Conservation (phyloP, 1,140 invertebrate genomes). For the Drosophila mauritiana region DNA sequence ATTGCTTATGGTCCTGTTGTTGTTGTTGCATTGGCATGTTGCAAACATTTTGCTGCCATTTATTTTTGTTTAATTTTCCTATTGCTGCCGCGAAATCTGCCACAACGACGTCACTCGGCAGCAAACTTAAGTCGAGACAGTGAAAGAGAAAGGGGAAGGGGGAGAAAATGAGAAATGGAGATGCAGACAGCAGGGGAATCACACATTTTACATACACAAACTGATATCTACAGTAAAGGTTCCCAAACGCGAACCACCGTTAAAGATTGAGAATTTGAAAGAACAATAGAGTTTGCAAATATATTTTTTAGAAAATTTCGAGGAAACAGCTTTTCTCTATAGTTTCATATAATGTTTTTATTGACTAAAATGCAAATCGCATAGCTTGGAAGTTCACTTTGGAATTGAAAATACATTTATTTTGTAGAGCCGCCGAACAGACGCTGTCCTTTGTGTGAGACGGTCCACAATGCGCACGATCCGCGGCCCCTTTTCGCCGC, state of each 20-base stretch:
- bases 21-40: conserved; percentile 44
- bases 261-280: not conserved
- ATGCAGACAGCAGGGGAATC: conserved; percentile 17
- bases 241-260: not conserved
- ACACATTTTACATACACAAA: not conserved
- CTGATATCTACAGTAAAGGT: not conserved
- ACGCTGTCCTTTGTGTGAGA: conserved; percentile 9
- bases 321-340: not conserved
- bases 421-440: conserved; percentile 20
- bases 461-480: conserved; percentile 13
- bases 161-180: conserved; percentile 11
- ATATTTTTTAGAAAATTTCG: not conserved
- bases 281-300: too few relatives aligned
- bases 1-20: conserved; percentile 18
- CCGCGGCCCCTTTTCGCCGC: not conserved
- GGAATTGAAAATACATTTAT: conserved; percentile 62
- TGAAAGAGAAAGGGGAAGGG: not conserved
- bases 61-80: conserved; percentile 63
- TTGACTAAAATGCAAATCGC: too few relatives aligned
- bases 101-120: conserved; percentile 67
- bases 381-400: conserved; percentile 10
- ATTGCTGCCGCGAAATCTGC: conserved; percentile 60
- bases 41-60: conserved; percentile 62
- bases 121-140: conserved; percentile 51
- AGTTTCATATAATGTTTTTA: too few relatives aligned